A percentile compares a stretch with the other conserved stretches of the same genome.
phyloP scores from a whole-genome alignment of 2,797 vertebrate species.

The Leucoraja ocellata region DNA sequence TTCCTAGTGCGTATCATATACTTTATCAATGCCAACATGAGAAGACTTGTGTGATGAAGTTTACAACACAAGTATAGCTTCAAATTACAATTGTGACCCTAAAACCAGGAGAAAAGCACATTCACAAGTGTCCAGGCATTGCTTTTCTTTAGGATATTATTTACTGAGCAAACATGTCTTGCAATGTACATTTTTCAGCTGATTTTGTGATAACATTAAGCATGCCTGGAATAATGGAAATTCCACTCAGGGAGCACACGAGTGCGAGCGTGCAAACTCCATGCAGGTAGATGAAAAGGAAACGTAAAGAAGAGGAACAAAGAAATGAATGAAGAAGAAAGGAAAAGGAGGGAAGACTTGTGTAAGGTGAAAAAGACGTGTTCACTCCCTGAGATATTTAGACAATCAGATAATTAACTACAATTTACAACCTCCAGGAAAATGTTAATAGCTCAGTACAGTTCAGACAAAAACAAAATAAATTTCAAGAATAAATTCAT shows the following conservation, averaged over 20 bases:
- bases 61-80: neutral
- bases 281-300: neutral
- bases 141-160: neutral
- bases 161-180: neutral
- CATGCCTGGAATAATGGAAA: neutral
- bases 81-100: neutral
- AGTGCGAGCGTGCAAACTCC: no score
- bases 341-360: neutral
- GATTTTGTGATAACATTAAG: neutral
- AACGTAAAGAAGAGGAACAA: neutral
- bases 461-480: neutral
- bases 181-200: neutral
- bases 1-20: neutral
- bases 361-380: neutral
- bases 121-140: neutral
- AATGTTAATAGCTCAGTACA: neutral
- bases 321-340: neutral
- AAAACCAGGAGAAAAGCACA: neutral
- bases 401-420: neutral
- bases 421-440: neutral
- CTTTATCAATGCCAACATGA: neutral
- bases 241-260: neutral
- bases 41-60: neutral
- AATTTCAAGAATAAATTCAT: neutral
- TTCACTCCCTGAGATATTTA: neutral